These are phyloP conservation scores for Aurelia coerulea DNA, from an alignment of 30 jellyfish, hydroid and myxozoan genomes.

Conservation along the genomic window DNA sequence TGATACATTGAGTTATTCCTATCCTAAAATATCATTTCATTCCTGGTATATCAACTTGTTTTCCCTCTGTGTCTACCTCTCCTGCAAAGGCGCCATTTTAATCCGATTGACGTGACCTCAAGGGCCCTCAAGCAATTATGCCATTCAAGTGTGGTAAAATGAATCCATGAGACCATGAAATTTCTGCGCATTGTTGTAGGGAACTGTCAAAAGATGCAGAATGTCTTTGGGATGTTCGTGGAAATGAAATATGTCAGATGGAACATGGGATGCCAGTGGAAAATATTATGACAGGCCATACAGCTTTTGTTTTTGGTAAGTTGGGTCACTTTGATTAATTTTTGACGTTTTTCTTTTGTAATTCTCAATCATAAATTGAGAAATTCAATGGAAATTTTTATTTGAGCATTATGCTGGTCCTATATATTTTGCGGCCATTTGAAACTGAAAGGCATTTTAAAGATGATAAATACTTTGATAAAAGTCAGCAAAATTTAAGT, in stretches of 20 bases:
- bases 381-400: not conserved
- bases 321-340: not conserved
- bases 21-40: too few species aligned
- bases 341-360: not conserved
- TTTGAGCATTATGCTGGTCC: not conserved
- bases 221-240: conserved; percentile 55
- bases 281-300: conserved; percentile 17
- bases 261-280: conserved; percentile 64
- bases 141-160: too few species aligned
- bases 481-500: too few species aligned
- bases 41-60: too few species aligned
- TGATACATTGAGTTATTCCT: too few species aligned
- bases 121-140: too few species aligned
- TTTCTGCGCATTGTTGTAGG: conserved; percentile 7
- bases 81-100: too few species aligned
- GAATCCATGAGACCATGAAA: too few species aligned
- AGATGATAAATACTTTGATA: too few species aligned
- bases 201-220: conserved; percentile 56
- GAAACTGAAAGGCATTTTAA: too few species aligned
- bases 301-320: conserved; percentile 48
- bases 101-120: too few species aligned
- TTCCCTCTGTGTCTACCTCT: too few species aligned
- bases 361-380: not conserved
- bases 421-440: not conserved
- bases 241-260: conserved; percentile 48